Evolutionary conservation across 2,797 vertebrate species (phyloP), one percentile per base, ranked within the genome.

Genomic region (Apogon talboti): DNA sequence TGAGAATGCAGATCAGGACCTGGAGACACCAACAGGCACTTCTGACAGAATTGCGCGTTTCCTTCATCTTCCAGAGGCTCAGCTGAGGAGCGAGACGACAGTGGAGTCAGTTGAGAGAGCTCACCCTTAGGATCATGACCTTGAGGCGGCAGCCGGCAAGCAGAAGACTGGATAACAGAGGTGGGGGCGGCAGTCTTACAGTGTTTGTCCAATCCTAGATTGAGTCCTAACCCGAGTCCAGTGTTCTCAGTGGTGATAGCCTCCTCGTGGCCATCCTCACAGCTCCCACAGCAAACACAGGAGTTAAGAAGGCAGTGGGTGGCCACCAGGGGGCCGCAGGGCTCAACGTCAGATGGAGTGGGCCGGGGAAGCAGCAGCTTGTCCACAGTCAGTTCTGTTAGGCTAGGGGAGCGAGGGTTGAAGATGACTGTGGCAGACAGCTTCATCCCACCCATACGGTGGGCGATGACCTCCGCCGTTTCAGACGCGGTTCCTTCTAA

Each of bases 401-500:
- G 83, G 64, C 92, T 91, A 6, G 95, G 93, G 33, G 96, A 97
- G 74, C 94, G 96, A 60, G 97, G 98, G 71, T 99, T 98, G 92
- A 99, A 99, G 89, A 99, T 99, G 76, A 99, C 98, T 0, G 97
- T 99, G 45, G 98, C 96, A 0, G 98, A 99, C 65, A 99, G 93
- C 91, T 98, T 98, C 98, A 99, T 98, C 61, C 98, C 98, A 11
- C 98, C 98, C 2, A 95, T 99, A 47, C 98, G 96, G 87, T 96
- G 95, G 45, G 97, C 98, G 1, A 98, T 97, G 77, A 95, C 92
- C 87, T 98, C 97, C 0, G 98, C 98, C 0, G 91, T 94, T 88
- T 96, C 95, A 0, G 91, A 91, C 0, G 92, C 91, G 0, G 92
- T 91, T 0, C 94, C 94, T 1, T 95, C 95, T 0, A 82, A 76